A percentile compares a stretch with the other conserved stretches of the same genome.
Evolutionary conservation across 1,140 invertebrate species (phyloP).

Genomic region (Ips nitidus): DNA sequence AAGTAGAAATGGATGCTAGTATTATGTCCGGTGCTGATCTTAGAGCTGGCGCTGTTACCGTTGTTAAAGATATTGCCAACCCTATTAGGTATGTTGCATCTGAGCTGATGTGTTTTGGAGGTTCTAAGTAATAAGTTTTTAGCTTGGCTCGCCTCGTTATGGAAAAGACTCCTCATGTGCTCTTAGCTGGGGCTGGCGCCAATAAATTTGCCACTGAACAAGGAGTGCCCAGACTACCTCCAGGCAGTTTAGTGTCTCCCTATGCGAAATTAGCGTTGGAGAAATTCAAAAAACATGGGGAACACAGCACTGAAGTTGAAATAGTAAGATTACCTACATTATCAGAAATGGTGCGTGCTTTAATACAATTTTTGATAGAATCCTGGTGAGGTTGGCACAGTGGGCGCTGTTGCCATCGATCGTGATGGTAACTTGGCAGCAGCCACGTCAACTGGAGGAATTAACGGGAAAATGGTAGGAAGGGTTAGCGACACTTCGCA

Average conservation of each 20-base stretch:
- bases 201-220: slow-evolving; percentile 67
- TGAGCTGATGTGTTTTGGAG: not conserved
- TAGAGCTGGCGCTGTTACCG: slow-evolving; percentile 58
- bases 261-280: slow-evolving; percentile 62
- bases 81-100: slow-evolving; percentile 58
- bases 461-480: slow-evolving; percentile 78
- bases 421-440: slow-evolving; percentile 66
- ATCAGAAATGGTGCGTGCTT: not conserved
- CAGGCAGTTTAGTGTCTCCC: slow-evolving; percentile 67
- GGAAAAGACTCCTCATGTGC: slow-evolving; percentile 72
- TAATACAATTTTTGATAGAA: slow-evolving; percentile 26
- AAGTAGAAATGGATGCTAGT: slow-evolving; percentile 78
- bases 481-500: slow-evolving; percentile 79
- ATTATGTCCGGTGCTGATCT: slow-evolving; percentile 69
- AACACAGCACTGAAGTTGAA: slow-evolving; percentile 40
- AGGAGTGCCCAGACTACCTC: slow-evolving; percentile 58
- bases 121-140: not conserved
- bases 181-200: slow-evolving; percentile 71
- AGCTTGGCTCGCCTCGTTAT: slow-evolving; percentile 72
- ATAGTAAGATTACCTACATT: slow-evolving; percentile 2
- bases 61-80: slow-evolving; percentile 66
- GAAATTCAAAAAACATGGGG: slow-evolving; percentile 56
- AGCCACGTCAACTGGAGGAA: slow-evolving; percentile 83
- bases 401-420: slow-evolving; percentile 83
- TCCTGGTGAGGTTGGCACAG: slow-evolving; percentile 66